Evolutionary conservation across 1,140 invertebrate species (phyloP).

Genomic region (Zaprionus ghesquierei): DNA sequence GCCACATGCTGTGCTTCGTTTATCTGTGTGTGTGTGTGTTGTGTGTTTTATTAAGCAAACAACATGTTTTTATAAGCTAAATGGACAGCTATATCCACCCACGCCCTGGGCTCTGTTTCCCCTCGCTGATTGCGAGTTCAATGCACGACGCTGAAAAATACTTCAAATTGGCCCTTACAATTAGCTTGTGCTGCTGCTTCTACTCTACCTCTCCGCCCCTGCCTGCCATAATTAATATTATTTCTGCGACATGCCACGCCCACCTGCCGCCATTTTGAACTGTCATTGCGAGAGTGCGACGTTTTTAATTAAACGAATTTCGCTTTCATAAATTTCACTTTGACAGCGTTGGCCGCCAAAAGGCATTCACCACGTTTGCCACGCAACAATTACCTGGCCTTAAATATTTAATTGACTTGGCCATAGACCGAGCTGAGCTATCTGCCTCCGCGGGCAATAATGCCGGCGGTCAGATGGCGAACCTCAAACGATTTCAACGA

Average conservation of each 20-base stretch:
- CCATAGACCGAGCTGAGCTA: background rate
- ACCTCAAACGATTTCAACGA: background rate
- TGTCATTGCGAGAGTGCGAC: constrained; percentile 36
- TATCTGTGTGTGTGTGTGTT: background rate
- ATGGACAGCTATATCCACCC: constrained; percentile 42
- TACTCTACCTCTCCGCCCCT: background rate
- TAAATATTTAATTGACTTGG: constrained; percentile 72
- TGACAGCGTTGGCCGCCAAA: constrained; percentile 54
- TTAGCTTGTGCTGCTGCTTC: constrained; percentile 20
- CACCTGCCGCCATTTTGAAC: constrained; percentile 45
- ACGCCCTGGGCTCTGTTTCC: background rate
- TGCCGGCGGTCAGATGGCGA: background rate
- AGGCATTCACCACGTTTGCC: constrained; percentile 48
- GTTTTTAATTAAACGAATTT: constrained; percentile 76
- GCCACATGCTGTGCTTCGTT: background rate
- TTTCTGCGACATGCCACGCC: constrained; percentile 41
- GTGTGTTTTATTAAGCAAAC: constrained; percentile 61
- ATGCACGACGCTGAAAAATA: constrained; percentile 43
- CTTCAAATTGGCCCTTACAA: constrained; percentile 53
- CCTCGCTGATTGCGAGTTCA: constrained; percentile 69
- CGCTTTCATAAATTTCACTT: constrained; percentile 72
- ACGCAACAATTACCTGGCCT: constrained; percentile 54
- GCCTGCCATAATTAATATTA: constrained; percentile 67
- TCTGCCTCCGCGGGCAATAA: background rate
- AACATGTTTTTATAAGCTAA: constrained; percentile 63